These are phyloP conservation scores for Drosophila equinoxialis DNA, from an alignment of 1,140 invertebrate genomes.

Conservation along the genomic window DNA sequence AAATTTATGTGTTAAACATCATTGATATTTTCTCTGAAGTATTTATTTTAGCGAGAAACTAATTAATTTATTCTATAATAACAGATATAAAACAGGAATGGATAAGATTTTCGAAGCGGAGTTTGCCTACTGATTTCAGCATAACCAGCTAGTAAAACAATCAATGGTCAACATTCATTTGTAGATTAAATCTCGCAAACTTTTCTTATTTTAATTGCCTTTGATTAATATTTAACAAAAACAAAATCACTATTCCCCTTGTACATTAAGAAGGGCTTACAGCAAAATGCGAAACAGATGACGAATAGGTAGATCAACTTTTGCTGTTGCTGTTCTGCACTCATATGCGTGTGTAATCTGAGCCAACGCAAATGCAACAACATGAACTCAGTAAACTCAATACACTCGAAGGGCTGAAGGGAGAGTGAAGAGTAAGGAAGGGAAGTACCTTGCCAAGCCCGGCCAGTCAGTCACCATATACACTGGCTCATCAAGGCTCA, in stretches of 20 bases:
- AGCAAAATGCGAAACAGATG: neutral
- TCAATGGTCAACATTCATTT: neutral
- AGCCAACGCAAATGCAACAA: conserved; percentile 23
- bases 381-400: neutral
- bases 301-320: conserved; percentile 1
- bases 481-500: conserved; percentile 53
- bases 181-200: neutral
- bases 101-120: no score
- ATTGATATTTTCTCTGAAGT: no score
- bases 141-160: neutral
- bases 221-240: conserved; percentile 3
- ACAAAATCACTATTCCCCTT: conserved; percentile 6
- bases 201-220: neutral
- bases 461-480: conserved; percentile 11
- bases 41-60: no score
- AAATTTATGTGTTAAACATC: no score
- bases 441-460: neutral
- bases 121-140: no score
- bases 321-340: conserved; percentile 3
- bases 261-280: neutral
- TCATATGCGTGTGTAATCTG: conserved; percentile 39
- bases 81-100: no score
- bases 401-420: conserved; percentile 13
- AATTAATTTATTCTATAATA: no score
- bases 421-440: no score